phyloP scores from a whole-genome alignment of 2,797 vertebrate genomes.

The Enteromius radiatus region DNA sequence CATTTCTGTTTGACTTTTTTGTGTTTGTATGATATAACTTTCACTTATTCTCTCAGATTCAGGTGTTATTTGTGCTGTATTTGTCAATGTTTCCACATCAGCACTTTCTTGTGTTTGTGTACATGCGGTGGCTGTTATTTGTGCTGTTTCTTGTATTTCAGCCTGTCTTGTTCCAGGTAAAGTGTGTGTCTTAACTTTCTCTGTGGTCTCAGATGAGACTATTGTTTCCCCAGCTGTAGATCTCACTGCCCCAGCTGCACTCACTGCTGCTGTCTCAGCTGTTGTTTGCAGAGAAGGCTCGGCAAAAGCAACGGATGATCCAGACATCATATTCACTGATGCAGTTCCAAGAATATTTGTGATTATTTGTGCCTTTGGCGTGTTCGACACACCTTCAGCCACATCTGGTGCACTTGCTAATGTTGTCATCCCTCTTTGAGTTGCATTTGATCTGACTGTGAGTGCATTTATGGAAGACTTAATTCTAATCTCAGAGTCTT shows the following conservation, averaged over 20 bases:
- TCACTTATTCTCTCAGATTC: not conserved
- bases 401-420: not conserved
- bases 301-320: conserved; percentile 4
- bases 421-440: conserved; percentile 1
- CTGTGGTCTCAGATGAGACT: not conserved
- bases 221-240: conserved; percentile 2
- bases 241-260: conserved; percentile 7
- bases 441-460: not conserved
- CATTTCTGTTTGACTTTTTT: not conserved
- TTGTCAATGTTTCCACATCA: not conserved
- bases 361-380: not conserved
- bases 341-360: conserved; percentile 4
- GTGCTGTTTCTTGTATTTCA: not conserved
- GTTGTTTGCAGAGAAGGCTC: conserved; percentile 1
- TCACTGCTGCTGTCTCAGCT: conserved; percentile 25
- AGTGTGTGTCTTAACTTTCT: not conserved
- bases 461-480: not conserved
- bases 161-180: conserved; percentile 4
- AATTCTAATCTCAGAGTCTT: not conserved
- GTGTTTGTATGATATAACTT: not conserved
- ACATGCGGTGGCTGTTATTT: conserved; percentile 3
- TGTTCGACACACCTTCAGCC: not conserved
- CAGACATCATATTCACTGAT: not conserved
- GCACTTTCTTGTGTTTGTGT: not conserved
- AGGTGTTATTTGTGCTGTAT: not conserved